Base-by-base conservation (phyloP, 2,113 vertebrate species). In the Capreolus pygargus region DNA sequence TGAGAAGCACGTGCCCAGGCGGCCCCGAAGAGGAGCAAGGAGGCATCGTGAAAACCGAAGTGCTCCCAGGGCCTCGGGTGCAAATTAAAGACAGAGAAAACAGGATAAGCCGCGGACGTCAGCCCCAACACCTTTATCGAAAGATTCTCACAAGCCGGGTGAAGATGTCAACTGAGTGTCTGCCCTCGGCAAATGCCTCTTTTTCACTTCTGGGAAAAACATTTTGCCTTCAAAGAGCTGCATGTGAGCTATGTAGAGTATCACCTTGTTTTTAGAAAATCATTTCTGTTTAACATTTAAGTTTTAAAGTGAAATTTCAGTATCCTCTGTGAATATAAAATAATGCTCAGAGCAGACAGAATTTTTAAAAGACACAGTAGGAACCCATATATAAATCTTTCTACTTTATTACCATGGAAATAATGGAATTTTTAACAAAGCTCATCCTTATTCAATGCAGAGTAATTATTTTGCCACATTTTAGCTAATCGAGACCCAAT, bases 391-490 rank as follows among this genome's bases (percentile, higher is more conserved):
- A 91, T 39, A 95, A 97, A 87, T 90, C 98, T 95, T 57, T 55
- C 90, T 78, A 87, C 95, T 98, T 96, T 94, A 98, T 98, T 96
- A 93, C 97, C 94, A 97, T 98, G 97, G 98, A n/a, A 76, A 98
- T 98, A 81, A 95, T 92, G 88, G 96, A 83, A 97, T 78, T 79
- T 91, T 98, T 94, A 97, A 58, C 92, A 97, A 95, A 98, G 97
- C 92, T 36, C 96, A 91, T 64, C 95, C 30, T 0, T 64, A 55
- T 17, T 92, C 87, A 96, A 50, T 43, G 27, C 76, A 45, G 1
- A 6, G 94, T 60, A 27, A 98, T 97, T 97, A 97, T 89, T 91
- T 58, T 97, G 91, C 96, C 96, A 78, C 85, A 17, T 90, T 52
- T 67, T 1, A 94, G 76, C n/a, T 89, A 28, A 84, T 82, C 4